Evolutionary conservation across 1,140 invertebrate species (phyloP).

Genomic region (Lepidurus packardi): DNA sequence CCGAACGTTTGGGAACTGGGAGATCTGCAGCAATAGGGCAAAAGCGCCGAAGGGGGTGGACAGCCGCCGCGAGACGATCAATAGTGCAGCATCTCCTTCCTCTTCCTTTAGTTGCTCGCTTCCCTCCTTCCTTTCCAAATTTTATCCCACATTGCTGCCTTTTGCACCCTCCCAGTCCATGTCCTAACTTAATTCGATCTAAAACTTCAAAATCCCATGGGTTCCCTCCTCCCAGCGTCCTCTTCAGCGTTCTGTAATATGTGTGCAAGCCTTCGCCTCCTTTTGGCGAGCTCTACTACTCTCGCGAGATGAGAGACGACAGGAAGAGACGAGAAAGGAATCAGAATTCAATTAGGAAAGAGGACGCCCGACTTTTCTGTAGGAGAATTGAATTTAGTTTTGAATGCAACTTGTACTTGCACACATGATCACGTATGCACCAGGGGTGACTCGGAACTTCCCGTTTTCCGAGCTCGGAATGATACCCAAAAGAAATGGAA

Average conservation of each 20-base stretch:
- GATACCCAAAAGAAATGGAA: too few species aligned
- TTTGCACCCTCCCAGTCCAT: neutral
- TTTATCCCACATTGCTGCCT: slow-evolving; percentile 9
- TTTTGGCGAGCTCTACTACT: neutral
- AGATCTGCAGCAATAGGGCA: neutral
- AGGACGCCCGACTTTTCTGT: neutral
- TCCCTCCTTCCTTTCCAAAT: slow-evolving; percentile 3
- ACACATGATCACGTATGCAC: slow-evolving; percentile 11
- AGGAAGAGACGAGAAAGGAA: neutral
- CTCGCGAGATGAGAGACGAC: neutral
- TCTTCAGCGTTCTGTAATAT: neutral
- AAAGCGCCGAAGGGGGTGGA: neutral
- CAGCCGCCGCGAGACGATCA: slow-evolving; percentile 10
- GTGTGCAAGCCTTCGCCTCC: neutral
- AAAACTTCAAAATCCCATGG: slow-evolving; percentile 13
- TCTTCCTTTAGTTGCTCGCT: neutral
- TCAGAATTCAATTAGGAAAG: slow-evolving; percentile 8
- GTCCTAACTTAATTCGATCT: slow-evolving; percentile 22
- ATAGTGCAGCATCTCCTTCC: slow-evolving; percentile 10
- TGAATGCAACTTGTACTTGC: neutral
- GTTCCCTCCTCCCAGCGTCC: slow-evolving; percentile 14
- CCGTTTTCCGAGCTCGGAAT: neutral
- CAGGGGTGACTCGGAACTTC: neutral
- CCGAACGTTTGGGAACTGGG: neutral
- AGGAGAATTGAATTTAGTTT: slow-evolving; percentile 6